A percentile compares a stretch with the other conserved stretches of the same genome.
phyloP scores from a whole-genome alignment of 2,113 vertebrate species.

The Plectropomus leopardus region DNA sequence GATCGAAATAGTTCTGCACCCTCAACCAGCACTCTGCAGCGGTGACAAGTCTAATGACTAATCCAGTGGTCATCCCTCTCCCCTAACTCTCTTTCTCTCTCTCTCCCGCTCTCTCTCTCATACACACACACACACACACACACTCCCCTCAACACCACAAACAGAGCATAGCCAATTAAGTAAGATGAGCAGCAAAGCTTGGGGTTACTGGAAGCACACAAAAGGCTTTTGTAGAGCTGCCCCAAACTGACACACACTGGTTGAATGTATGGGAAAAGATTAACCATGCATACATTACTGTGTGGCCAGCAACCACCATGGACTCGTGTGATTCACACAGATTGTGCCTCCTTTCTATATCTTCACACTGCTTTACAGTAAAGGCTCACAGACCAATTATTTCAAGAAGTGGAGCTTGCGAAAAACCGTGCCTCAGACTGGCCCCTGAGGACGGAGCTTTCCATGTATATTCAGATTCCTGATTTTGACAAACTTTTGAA shows the following conservation, averaged over 20 bases:
- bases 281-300: slow-evolving; percentile 69
- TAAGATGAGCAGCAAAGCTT: slow-evolving; percentile 71
- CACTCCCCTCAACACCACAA: slow-evolving; percentile 63
- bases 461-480: neutral
- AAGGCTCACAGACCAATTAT: slow-evolving; percentile 34
- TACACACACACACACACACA: slow-evolving; percentile 14
- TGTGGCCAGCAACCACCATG: slow-evolving; percentile 25
- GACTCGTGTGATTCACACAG: slow-evolving; percentile 34
- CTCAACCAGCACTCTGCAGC: slow-evolving; percentile 5
- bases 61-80: slow-evolving; percentile 41
- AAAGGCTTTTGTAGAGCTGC: slow-evolving; percentile 75
- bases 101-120: slow-evolving; percentile 2
- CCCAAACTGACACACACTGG: slow-evolving; percentile 62
- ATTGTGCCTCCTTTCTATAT: slow-evolving; percentile 4
- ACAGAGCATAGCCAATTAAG: slow-evolving; percentile 81
- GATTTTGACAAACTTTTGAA: slow-evolving; percentile 7
- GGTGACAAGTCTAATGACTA: slow-evolving; percentile 46
- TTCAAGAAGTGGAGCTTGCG: slow-evolving; percentile 27
- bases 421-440: slow-evolving; percentile 12
- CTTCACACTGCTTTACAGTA: slow-evolving; percentile 8
- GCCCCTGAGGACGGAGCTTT: neutral
- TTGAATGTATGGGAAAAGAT: slow-evolving; percentile 75
- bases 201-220: slow-evolving; percentile 80
- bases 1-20: slow-evolving; percentile 15
- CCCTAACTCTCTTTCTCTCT: slow-evolving; percentile 7